Percentiles rank a stretch among this genome's conserved stretches.
phyloP scores from a whole-genome alignment of 2,888 invertebrate genomes.

The Steromphala cineraria region DNA sequence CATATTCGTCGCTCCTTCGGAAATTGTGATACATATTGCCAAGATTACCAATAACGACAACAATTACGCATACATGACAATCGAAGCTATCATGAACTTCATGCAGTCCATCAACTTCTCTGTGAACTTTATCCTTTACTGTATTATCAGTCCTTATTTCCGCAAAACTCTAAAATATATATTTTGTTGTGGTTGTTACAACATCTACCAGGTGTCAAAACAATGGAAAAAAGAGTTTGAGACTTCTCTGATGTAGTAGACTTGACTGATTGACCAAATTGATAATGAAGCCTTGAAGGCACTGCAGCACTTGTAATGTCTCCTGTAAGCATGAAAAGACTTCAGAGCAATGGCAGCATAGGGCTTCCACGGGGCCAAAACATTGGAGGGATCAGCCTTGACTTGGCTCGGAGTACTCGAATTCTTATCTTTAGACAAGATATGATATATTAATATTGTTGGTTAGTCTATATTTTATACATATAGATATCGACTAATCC shows the following conservation, averaged over 20 bases:
- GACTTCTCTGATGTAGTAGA: slow-evolving; percentile 36
- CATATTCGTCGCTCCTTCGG: slow-evolving; percentile 71
- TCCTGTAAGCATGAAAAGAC: too few relatives aligned
- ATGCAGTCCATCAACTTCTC: slow-evolving; percentile 86
- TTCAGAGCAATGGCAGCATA: too few relatives aligned
- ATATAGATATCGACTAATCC: too few relatives aligned
- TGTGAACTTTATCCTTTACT: slow-evolving; percentile 87
- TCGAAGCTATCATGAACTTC: slow-evolving; percentile 80
- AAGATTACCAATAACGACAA: slow-evolving; percentile 54
- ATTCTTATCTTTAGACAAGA: too few relatives aligned
- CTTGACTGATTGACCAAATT: too few relatives aligned
- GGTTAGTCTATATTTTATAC: too few relatives aligned
- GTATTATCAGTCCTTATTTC: slow-evolving; percentile 86
- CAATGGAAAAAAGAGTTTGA: slow-evolving; percentile 42
- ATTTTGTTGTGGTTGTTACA: slow-evolving; percentile 52
- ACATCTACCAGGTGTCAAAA: slow-evolving; percentile 35
- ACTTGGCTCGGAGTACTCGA: too few relatives aligned
- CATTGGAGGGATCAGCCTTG: too few relatives aligned
- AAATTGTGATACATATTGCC: slow-evolving; percentile 63
- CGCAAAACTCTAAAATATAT: slow-evolving; percentile 79
- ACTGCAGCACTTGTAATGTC: too few relatives aligned
- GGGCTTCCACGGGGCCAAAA: too few relatives aligned
- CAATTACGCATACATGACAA: slow-evolving; percentile 62
- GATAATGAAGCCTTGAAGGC: too few relatives aligned
- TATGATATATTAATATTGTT: too few relatives aligned